phyloP scores from a whole-genome alignment of 2,888 invertebrate species.

The Scaptodrosophila latifasciaeformis region DNA sequence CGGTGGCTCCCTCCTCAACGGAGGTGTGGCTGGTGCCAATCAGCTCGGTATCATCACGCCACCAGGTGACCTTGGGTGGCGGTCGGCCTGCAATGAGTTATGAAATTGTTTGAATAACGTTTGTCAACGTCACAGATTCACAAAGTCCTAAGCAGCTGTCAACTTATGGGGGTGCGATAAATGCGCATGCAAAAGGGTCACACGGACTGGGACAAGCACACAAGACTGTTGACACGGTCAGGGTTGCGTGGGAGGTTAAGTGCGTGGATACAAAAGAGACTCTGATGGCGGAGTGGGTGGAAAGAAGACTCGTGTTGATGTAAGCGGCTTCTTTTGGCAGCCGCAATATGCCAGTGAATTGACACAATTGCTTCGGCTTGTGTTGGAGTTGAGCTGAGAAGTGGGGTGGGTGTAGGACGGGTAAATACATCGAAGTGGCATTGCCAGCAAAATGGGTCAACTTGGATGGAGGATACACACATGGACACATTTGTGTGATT shows the following conservation, averaged over 20 bases:
- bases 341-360: constrained; percentile 24
- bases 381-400: background rate
- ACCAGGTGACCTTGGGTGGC: constrained; percentile 88
- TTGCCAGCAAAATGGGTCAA: constrained; percentile 2
- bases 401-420: background rate
- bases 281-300: background rate
- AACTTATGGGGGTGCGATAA: background rate
- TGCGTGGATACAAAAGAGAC: background rate
- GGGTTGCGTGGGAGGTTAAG: constrained; percentile 14
- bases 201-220: constrained; percentile 18
- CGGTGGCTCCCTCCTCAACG: constrained; percentile 79
- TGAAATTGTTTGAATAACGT: background rate
- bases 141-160: background rate
- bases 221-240: constrained; percentile 29
- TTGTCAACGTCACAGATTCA: background rate
- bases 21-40: constrained; percentile 82
- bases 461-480: no score
- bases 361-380: constrained; percentile 20
- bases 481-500: no score
- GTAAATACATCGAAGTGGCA: background rate
- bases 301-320: background rate
- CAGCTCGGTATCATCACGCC: constrained; percentile 84
- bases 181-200: constrained; percentile 13
- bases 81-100: constrained; percentile 81
- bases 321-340: constrained; percentile 5